Evolutionary conservation across 2,888 invertebrate genomes (phyloP).

Genomic region (Protophormia terraenovae): DNA sequence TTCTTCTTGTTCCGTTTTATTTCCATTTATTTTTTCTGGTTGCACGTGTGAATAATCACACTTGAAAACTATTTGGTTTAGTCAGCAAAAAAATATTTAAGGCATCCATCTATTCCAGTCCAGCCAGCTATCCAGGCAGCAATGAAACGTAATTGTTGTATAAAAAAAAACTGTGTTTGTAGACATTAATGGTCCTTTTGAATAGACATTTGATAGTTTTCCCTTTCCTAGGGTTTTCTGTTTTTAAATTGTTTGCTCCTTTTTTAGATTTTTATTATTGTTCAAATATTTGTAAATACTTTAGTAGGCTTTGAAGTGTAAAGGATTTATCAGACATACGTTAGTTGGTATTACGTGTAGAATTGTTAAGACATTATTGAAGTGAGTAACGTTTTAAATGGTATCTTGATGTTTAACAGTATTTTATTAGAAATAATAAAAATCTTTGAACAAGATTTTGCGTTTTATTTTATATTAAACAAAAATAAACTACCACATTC

Average conservation of each 20-base stretch:
- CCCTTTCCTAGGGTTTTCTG: not conserved
- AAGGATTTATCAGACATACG: not conserved
- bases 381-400: too few relatives aligned
- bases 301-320: not conserved
- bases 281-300: conserved; percentile 12
- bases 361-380: not conserved
- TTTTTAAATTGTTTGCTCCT: not conserved
- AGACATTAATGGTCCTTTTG: conserved; percentile 25
- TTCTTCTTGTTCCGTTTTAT: conserved; percentile 64
- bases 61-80: conserved; percentile 59
- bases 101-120: not conserved
- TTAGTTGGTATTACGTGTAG: not conserved
- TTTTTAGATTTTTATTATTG: conserved; percentile 20
- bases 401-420: too few relatives aligned
- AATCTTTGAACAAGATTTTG: too few relatives aligned
- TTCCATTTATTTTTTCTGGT: conserved; percentile 62
- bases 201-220: conserved; percentile 31
- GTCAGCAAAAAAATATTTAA: conserved; percentile 37
- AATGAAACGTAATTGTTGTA: not conserved
- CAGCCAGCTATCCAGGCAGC: conserved; percentile 2
- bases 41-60: conserved; percentile 79
- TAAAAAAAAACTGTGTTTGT: not conserved
- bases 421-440: too few relatives aligned
- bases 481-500: too few relatives aligned
- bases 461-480: too few relatives aligned